Conservation (phyloP, 2,113 vertebrate genomes). For the Marmota flaviventris region DNA sequence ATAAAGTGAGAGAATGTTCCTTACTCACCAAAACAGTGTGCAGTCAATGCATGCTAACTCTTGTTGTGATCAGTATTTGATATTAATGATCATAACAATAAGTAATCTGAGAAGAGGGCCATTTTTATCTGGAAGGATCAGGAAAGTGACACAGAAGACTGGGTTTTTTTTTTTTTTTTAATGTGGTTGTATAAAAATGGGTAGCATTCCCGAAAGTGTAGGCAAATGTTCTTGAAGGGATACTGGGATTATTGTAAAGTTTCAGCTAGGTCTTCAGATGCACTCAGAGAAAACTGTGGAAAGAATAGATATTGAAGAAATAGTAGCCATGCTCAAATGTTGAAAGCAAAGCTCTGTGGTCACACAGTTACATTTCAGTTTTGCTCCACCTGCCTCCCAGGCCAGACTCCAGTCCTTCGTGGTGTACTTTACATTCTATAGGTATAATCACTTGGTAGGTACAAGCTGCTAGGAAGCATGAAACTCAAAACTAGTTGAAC, state of each 20-base stretch:
- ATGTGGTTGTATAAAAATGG: neutral
- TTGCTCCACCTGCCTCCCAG: neutral
- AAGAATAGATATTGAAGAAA: neutral
- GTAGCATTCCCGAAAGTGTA: neutral
- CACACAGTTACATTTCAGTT: neutral
- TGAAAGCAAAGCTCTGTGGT: neutral
- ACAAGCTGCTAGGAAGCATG: slow-evolving; percentile 24
- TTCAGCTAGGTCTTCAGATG: neutral
- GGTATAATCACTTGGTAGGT: slow-evolving; percentile 7
- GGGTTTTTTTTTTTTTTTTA: neutral
- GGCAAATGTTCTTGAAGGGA: neutral
- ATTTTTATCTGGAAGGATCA: neutral
- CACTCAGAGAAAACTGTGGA: neutral
- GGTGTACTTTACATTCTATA: neutral
- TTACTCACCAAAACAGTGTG: neutral
- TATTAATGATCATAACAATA: neutral
- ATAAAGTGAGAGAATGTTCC: neutral
- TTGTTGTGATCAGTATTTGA: neutral
- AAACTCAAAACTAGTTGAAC: slow-evolving; percentile 47
- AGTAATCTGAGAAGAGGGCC: neutral
- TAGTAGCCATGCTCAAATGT: neutral
- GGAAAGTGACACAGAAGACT: neutral
- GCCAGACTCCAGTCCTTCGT: neutral
- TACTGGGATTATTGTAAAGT: neutral
- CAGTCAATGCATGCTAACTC: neutral